These are phyloP conservation scores for Argyrosomus japonicus DNA, from an alignment of 2,113 vertebrate species.

Conservation along the genomic window DNA sequence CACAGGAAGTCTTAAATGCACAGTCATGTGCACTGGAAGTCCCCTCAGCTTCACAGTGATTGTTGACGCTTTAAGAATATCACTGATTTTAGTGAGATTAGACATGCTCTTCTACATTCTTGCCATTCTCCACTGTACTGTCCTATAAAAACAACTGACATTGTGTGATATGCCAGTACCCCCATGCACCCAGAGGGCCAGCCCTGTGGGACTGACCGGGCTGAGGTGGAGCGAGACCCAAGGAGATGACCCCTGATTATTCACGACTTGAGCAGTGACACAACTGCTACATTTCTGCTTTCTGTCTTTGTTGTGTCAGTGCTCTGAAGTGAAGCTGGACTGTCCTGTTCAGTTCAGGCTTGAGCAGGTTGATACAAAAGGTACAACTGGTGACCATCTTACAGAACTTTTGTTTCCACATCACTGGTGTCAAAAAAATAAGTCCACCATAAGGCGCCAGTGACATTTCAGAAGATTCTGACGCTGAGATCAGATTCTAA, in stretches of 20 bases:
- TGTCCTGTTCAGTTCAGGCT: background rate
- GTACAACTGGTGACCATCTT: background rate
- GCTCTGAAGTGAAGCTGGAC: background rate
- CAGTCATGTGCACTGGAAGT: background rate
- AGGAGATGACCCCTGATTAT: background rate
- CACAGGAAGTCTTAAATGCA: background rate
- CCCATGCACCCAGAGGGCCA: background rate
- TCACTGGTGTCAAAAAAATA: background rate
- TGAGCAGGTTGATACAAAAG: background rate
- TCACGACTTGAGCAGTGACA: background rate
- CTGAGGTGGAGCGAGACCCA: background rate
- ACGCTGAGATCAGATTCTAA: background rate
- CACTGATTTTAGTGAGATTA: constrained; percentile 1
- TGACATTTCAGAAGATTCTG: background rate
- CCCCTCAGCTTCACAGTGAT: background rate
- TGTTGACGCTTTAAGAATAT: background rate
- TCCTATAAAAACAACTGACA: background rate
- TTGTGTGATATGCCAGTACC: background rate
- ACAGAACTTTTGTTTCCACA: constrained; percentile 2
- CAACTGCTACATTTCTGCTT: background rate
- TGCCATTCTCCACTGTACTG: background rate
- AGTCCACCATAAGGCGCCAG: no score
- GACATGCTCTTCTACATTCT: background rate
- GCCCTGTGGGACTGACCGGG: background rate
- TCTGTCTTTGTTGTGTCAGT: constrained; percentile 15